These are phyloP conservation scores for Drosophila eohydei DNA, from an alignment of 2,888 invertebrate species.

Conservation along the genomic window DNA sequence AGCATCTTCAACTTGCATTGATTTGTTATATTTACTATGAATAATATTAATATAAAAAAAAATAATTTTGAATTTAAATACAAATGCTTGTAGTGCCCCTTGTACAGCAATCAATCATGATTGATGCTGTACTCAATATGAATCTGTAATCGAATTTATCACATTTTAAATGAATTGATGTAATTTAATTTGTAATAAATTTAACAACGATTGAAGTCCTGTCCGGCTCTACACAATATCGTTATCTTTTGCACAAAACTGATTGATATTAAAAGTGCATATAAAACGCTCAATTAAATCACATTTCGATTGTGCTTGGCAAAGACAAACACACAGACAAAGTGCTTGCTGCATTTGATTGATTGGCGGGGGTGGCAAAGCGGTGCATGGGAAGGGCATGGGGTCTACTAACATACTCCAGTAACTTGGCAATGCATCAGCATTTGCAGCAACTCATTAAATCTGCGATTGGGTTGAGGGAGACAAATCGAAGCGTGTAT, in stretches of 20 bases:
- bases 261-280: conserved; percentile 2
- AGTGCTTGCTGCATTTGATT: conserved; percentile 1
- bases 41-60: too few relatives aligned
- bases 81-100: too few relatives aligned
- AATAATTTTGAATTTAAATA: too few relatives aligned
- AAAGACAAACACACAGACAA: background rate
- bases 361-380: background rate
- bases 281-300: conserved; percentile 13
- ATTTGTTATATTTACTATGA: too few relatives aligned
- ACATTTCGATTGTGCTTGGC: background rate
- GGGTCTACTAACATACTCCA: background rate
- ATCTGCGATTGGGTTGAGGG: background rate
- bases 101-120: background rate
- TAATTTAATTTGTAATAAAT: background rate
- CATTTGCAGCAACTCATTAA: conserved; percentile 5
- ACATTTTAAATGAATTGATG: background rate
- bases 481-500: conserved; percentile 1
- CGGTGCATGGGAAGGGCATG: background rate
- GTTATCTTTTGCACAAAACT: background rate
- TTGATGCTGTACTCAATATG: background rate
- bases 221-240: background rate
- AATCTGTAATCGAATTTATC: too few relatives aligned
- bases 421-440: background rate
- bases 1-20: too few relatives aligned
- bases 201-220: background rate